Percentiles rank a stretch among this genome's conserved stretches.
Evolutionary conservation across 2,113 vertebrate species (phyloP).

Genomic region (Genyomyrus donnyi): DNA sequence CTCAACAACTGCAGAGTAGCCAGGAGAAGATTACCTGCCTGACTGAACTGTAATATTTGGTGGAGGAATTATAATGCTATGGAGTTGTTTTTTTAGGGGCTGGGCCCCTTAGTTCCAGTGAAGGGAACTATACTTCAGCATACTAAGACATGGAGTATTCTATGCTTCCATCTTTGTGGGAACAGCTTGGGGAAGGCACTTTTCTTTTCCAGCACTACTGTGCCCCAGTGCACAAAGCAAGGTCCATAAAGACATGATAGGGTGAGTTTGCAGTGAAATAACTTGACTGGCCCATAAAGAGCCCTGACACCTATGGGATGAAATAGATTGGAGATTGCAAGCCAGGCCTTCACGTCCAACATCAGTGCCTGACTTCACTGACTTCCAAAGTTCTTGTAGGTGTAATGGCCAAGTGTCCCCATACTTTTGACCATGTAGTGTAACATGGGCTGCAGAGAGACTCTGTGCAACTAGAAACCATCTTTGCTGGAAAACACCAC

Average conservation of each 20-base stretch:
- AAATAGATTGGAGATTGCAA: too few relatives aligned
- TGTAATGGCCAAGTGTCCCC: not conserved
- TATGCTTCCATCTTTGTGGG: not conserved
- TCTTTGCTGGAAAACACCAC: not conserved
- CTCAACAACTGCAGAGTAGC: not conserved
- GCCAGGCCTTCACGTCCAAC: too few relatives aligned
- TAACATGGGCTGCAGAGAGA: not conserved
- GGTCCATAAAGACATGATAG: not conserved
- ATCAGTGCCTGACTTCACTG: not conserved
- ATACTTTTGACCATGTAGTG: not conserved
- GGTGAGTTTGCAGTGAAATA: not conserved
- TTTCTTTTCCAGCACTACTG: not conserved
- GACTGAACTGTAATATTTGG: not conserved
- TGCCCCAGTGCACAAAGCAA: not conserved
- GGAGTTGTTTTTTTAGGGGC: not conserved
- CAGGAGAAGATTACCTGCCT: not conserved
- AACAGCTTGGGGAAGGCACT: not conserved
- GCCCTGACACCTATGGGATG: not conserved
- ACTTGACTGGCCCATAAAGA: not conserved
- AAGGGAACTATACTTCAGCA: not conserved
- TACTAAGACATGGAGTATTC: not conserved
- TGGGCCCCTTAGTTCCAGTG: not conserved
- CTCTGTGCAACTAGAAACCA: not conserved
- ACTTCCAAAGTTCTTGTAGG: not conserved
- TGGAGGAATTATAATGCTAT: not conserved